A percentile compares a stretch with the other conserved stretches of the same genome.
phyloP scores from a whole-genome alignment of 2,113 vertebrate species.

The Echinops telfairi region DNA sequence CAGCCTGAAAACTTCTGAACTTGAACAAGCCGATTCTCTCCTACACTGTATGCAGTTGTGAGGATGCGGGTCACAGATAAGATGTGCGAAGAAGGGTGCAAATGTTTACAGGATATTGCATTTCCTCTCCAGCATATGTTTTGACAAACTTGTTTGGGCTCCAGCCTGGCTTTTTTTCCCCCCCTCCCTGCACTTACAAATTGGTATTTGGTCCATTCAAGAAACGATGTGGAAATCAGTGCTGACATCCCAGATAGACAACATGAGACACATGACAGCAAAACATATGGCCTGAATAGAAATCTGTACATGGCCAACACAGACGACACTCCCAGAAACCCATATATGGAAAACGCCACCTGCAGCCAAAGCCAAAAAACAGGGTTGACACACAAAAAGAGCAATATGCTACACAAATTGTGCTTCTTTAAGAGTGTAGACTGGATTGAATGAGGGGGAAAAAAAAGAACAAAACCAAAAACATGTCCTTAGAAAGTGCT shows the following conservation, averaged over 20 bases:
- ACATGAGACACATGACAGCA: conserved; percentile 69
- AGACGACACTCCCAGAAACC: conserved; percentile 79
- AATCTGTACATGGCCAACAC: conserved; percentile 73
- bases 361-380: conserved; percentile 81
- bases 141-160: conserved; percentile 69
- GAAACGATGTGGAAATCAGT: conserved; percentile 62
- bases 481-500: conserved; percentile 79
- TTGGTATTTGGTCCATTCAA: conserved; percentile 69
- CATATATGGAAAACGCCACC: conserved; percentile 81
- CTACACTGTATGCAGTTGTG: conserved; percentile 66
- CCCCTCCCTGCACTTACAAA: conserved; percentile 53
- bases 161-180: conserved; percentile 13
- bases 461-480: conserved; percentile 32
- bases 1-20: conserved; percentile 44
- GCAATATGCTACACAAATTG: conserved; percentile 70
- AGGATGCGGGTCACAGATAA: conserved; percentile 78
- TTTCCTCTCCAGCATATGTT: conserved; percentile 78
- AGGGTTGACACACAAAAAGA: conserved; percentile 75
- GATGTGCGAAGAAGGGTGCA: conserved; percentile 74
- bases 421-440: conserved; percentile 65
- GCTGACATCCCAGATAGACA: conserved; percentile 77
- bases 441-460: conserved; percentile 79
- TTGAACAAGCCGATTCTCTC: conserved; percentile 45
- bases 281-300: conserved; percentile 62
- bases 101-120: conserved; percentile 82